phyloP scores from a whole-genome alignment of 2,888 invertebrate genomes.

The Hypselothyrea guttata region DNA sequence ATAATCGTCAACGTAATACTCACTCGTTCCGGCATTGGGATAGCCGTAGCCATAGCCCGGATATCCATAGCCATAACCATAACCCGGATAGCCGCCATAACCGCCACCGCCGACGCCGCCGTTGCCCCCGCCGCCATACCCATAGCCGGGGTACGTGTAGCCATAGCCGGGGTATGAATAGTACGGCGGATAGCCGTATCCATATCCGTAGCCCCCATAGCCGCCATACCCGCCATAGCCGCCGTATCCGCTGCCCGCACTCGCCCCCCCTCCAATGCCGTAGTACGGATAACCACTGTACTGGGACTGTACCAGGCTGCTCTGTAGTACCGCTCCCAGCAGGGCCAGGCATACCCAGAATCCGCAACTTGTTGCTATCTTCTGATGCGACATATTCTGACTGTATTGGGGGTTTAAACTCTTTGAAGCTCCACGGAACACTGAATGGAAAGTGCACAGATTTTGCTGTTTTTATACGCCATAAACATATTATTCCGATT shows the following conservation, averaged over 20 bases:
- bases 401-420: conserved; percentile 25
- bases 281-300: conserved; percentile 59
- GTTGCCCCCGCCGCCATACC: conserved; percentile 31
- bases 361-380: conserved; percentile 7
- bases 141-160: conserved; percentile 18
- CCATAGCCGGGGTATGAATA: conserved; percentile 27
- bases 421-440: conserved; percentile 26
- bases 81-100: conserved; percentile 25
- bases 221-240: conserved; percentile 29
- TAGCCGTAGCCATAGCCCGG: conserved; percentile 42
- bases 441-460: conserved; percentile 39
- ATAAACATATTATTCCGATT: conserved; percentile 13
- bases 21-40: conserved; percentile 60
- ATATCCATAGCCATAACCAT: conserved; percentile 33
- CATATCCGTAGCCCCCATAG: conserved; percentile 41
- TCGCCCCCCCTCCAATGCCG: conserved; percentile 33
- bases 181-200: conserved; percentile 34
- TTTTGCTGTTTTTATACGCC: conserved; percentile 50
- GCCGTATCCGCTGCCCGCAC: conserved; percentile 18
- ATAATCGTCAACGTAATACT: conserved; percentile 41
- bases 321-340: conserved; percentile 22
- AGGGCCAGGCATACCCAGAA: conserved; percentile 34
- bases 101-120: conserved; percentile 19
- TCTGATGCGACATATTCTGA: conserved; percentile 39
- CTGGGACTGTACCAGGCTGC: conserved; percentile 41